Percentiles rank a stretch among this genome's conserved stretches.
These are phyloP conservation scores for Heliconius melpomene DNA, from an alignment of 1,140 invertebrate species.

Conservation along the genomic window DNA sequence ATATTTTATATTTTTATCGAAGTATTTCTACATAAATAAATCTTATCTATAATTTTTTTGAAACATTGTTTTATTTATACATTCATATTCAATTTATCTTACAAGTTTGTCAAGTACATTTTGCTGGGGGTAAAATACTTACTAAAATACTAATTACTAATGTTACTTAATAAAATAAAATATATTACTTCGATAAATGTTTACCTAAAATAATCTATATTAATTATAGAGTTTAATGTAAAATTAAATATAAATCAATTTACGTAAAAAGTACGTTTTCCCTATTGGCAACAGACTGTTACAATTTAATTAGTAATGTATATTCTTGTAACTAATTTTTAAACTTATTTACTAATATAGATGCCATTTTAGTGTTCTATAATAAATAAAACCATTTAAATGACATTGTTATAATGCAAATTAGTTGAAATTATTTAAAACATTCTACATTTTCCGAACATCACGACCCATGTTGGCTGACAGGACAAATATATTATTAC, in stretches of 20 bases:
- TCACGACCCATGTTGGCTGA: not conserved
- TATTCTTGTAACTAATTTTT: no score
- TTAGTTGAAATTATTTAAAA: not conserved
- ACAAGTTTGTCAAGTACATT: not conserved
- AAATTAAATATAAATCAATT: no score
- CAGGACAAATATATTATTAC: no score
- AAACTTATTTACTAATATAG: no score
- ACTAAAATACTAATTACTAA: not conserved
- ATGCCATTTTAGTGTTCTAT: not conserved
- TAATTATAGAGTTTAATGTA: no score
- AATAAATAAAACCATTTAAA: not conserved
- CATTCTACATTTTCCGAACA: not conserved
- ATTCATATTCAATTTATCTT: not conserved
- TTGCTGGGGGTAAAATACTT: not conserved
- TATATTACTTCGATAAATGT: no score
- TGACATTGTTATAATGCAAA: not conserved
- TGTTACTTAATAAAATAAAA: not conserved
- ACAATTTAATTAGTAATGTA: no score
- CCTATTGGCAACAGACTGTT: no score
- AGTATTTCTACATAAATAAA: constrained; percentile 10
- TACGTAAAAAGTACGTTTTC: no score
- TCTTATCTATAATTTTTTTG: constrained; percentile 3
- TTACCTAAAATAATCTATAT: no score
- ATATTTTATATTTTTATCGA: constrained; percentile 31
- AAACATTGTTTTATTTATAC: constrained; percentile 4